Conservation (phyloP, 2,797 vertebrate species). For the Uromys caudimaculatus region DNA sequence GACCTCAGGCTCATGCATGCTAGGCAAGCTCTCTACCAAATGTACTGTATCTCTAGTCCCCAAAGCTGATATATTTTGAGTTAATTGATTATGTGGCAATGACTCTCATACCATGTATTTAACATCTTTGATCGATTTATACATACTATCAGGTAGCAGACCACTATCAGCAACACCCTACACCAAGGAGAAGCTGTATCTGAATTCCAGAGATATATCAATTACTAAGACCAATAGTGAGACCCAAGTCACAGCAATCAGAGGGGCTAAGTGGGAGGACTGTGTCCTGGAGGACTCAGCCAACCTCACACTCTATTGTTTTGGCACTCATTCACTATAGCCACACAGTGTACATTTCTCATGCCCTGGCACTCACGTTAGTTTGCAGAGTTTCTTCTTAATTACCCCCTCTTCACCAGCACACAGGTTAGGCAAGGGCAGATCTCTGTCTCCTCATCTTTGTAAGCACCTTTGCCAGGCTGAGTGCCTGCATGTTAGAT, state of each 20-base stretch:
- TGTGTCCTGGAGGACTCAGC: not conserved
- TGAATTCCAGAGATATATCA: not conserved
- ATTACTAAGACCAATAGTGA: not conserved
- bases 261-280: not conserved
- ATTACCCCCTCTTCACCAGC: not conserved
- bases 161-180: not conserved
- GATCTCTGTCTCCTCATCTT: not conserved
- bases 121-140: conserved; percentile 26
- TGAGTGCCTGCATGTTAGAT: not conserved
- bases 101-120: not conserved
- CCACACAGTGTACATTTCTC: not conserved
- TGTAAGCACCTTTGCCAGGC: not conserved
- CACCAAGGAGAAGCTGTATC: not conserved
- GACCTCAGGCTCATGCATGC: not conserved
- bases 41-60: not conserved
- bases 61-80: not conserved
- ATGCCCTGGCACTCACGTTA: not conserved
- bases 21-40: not conserved
- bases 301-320: not conserved
- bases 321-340: not conserved
- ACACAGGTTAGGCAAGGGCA: not conserved
- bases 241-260: not conserved
- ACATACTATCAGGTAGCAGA: not conserved
- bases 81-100: not conserved
- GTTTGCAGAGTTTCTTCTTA: not conserved